A percentile compares a stretch with the other conserved stretches of the same genome.
These are phyloP conservation scores for Bathynomus jamesi DNA, from an alignment of 1,140 invertebrate species.

Conservation along the genomic window DNA sequence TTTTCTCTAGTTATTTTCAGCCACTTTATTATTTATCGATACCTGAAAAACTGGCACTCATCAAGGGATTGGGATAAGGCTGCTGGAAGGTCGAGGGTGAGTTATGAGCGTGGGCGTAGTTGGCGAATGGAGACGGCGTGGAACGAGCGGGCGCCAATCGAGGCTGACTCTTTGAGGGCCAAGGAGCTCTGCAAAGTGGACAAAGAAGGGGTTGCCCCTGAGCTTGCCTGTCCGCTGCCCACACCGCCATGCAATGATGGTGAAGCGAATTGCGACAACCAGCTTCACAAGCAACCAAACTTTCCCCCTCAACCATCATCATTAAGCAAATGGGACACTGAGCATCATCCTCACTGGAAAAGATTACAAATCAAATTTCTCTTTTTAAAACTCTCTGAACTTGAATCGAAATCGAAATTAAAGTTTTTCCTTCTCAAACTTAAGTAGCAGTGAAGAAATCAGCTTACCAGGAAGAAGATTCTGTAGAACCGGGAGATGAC, in stretches of 20 bases:
- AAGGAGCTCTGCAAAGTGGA: conserved; percentile 40
- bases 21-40: too few relatives aligned
- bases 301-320: conserved; percentile 48
- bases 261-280: conserved; percentile 47
- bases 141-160: conserved; percentile 1
- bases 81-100: not conserved
- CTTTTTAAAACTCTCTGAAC: too few relatives aligned
- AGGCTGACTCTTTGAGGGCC: conserved; percentile 28
- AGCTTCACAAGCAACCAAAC: conserved; percentile 45
- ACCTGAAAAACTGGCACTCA: conserved; percentile 35
- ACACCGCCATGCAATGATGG: conserved; percentile 48
- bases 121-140: not conserved
- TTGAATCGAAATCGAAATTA: too few relatives aligned
- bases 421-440: too few relatives aligned
- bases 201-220: conserved; percentile 46
- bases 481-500: not conserved
- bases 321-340: conserved; percentile 48
- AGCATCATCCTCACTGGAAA: conserved; percentile 44
- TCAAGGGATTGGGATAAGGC: conserved; percentile 7
- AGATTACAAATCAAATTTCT: too few relatives aligned
- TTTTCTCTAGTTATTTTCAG: too few relatives aligned
- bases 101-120: conserved; percentile 14
- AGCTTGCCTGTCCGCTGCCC: conserved; percentile 46
- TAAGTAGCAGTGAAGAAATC: too few relatives aligned
- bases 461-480: not conserved